phyloP scores from a whole-genome alignment of 2,113 vertebrate genomes.

The Megalops atlanticus region DNA sequence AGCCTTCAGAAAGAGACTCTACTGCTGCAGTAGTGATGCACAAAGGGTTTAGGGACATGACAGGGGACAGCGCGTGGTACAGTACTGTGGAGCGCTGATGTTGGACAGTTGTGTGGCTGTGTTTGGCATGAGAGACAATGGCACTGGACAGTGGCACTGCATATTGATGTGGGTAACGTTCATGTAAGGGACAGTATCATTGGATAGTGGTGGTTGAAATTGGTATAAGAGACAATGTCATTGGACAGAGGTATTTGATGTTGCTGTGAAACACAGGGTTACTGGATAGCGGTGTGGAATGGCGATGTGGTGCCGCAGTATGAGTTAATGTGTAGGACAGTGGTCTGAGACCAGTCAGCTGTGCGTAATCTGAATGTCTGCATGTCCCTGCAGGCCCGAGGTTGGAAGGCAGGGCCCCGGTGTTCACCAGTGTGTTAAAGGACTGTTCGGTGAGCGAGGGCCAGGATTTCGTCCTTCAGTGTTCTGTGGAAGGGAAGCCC shows the following conservation, averaged over 20 bases:
- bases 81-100: neutral
- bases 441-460: slow-evolving; percentile 74
- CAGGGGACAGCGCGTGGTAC: neutral
- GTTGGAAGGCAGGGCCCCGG: slow-evolving; percentile 58
- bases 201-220: neutral
- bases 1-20: too few species aligned
- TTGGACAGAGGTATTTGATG: neutral
- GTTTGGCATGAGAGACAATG: neutral
- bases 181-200: neutral
- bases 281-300: neutral
- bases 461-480: slow-evolving; percentile 78
- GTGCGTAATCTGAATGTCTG: neutral
- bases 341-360: neutral
- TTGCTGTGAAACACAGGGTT: neutral
- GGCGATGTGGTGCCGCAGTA: neutral
- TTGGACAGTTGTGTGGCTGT: neutral
- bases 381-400: slow-evolving; percentile 50
- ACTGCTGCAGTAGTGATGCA: neutral
- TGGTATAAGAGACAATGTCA: neutral
- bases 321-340: neutral
- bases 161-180: neutral
- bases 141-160: neutral
- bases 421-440: slow-evolving; percentile 71
- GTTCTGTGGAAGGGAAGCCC: slow-evolving; percentile 70
- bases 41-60: neutral